phyloP scores from a whole-genome alignment of 2,113 vertebrate genomes.

The Cyanistes caeruleus region DNA sequence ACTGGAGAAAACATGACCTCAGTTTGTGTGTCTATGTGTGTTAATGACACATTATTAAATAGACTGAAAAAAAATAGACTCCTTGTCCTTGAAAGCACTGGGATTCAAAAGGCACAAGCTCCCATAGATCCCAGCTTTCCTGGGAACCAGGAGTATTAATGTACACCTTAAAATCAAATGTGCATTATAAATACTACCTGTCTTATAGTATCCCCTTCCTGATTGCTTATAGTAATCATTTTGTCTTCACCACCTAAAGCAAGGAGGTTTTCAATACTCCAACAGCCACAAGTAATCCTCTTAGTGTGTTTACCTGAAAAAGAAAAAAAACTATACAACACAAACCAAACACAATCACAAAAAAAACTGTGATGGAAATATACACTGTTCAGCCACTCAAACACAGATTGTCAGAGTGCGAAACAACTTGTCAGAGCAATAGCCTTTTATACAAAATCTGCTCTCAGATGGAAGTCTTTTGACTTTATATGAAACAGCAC shows the following conservation, averaged over 20 bases:
- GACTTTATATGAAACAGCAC: not conserved
- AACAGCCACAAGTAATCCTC: conserved; percentile 93
- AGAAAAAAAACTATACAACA: conserved; percentile 3
- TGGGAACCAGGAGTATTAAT: not conserved
- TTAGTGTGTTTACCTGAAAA: conserved; percentile 93
- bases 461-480: not conserved
- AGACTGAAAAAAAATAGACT: not conserved
- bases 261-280: conserved; percentile 92
- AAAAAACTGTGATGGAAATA: not conserved
- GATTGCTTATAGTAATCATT: conserved; percentile 91
- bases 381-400: not conserved
- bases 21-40: not conserved
- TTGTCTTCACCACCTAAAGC: conserved; percentile 94
- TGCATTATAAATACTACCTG: conserved; percentile 78
- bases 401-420: not conserved
- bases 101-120: not conserved
- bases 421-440: not conserved
- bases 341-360: not conserved
- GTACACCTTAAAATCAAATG: not conserved
- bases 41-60: not conserved
- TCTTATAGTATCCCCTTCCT: conserved; percentile 94
- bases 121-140: not conserved
- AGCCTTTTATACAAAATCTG: not conserved
- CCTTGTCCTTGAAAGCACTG: not conserved
- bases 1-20: not conserved